Evolutionary conservation across 2,888 invertebrate species (phyloP).

Genomic region (Mimumesa dahlbomi): DNA sequence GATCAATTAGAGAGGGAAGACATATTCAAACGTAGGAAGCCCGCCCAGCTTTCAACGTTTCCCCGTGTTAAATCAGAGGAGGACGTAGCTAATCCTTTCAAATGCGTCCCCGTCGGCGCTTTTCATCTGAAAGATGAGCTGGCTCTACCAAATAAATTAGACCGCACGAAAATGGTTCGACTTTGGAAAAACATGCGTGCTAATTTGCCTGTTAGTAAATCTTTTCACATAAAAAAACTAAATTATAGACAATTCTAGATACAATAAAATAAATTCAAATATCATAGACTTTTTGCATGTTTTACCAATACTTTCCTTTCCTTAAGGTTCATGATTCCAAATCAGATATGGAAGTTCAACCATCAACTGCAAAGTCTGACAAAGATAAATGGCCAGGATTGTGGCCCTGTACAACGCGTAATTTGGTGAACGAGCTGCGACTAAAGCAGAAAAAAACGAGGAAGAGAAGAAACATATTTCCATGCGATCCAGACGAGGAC

Average conservation of each 20-base stretch:
- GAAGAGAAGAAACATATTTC: conserved; percentile 55
- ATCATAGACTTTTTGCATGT: not conserved
- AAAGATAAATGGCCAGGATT: conserved; percentile 63
- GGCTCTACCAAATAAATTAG: conserved; percentile 57
- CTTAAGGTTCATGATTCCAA: conserved; percentile 24
- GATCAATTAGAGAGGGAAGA: conserved; percentile 54
- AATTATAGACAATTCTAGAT: no score
- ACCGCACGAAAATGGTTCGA: conserved; percentile 60
- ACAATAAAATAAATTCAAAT: not conserved
- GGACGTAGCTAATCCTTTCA: conserved; percentile 38
- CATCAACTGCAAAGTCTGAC: conserved; percentile 11
- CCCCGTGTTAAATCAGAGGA: conserved; percentile 59
- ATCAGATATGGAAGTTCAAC: conserved; percentile 11
- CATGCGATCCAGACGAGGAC: conserved; percentile 55
- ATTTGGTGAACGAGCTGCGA: conserved; percentile 52
- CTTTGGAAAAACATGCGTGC: conserved; percentile 69
- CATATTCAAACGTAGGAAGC: conserved; percentile 58
- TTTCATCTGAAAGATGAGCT: conserved; percentile 55
- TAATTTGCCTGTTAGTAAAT: conserved; percentile 58
- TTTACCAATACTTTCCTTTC: not conserved
- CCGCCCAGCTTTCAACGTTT: conserved; percentile 51
- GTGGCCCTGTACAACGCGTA: conserved; percentile 65
- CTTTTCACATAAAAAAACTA: not conserved
- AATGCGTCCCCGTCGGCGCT: conserved; percentile 62
- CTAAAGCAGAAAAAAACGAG: conserved; percentile 40